These are phyloP conservation scores for Gonioctena quinquepunctata DNA, from an alignment of 1,140 invertebrate species.

Conservation along the genomic window DNA sequence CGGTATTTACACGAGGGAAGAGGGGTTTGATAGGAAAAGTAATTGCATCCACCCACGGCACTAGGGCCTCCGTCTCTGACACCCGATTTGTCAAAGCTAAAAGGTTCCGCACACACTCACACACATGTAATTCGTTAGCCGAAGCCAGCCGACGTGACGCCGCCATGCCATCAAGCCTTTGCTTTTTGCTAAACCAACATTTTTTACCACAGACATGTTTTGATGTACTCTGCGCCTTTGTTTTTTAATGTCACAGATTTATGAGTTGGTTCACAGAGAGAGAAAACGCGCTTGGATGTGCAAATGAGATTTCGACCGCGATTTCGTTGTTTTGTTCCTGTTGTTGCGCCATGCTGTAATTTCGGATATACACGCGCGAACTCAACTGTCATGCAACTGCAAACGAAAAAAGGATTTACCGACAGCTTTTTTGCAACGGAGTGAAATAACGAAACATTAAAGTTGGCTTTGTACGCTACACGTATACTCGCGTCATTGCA, in stretches of 20 bases:
- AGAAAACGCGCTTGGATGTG: constrained; percentile 37
- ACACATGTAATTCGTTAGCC: constrained; percentile 56
- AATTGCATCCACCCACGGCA: constrained; percentile 39
- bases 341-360: constrained; percentile 7
- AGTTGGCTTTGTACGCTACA: not conserved
- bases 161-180: constrained; percentile 39
- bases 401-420: not conserved
- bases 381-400: constrained; percentile 2
- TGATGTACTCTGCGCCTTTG: constrained; percentile 50
- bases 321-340: not conserved
- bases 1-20: constrained; percentile 8
- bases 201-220: constrained; percentile 51
- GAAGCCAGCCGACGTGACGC: constrained; percentile 52
- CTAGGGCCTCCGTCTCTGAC: constrained; percentile 38
- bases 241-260: constrained; percentile 51
- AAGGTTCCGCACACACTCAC: constrained; percentile 56
- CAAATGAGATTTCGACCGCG: constrained; percentile 37
- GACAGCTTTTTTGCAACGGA: not conserved
- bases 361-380: constrained; percentile 4
- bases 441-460: not conserved
- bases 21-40: constrained; percentile 25
- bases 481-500: not conserved
- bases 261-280: constrained; percentile 30
- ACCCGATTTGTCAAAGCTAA: constrained; percentile 54
- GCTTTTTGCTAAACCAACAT: constrained; percentile 47